Evolutionary conservation across 2,113 vertebrate species (phyloP), one percentile per base, ranked within the genome.

Genomic region (Alligator sinensis): DNA sequence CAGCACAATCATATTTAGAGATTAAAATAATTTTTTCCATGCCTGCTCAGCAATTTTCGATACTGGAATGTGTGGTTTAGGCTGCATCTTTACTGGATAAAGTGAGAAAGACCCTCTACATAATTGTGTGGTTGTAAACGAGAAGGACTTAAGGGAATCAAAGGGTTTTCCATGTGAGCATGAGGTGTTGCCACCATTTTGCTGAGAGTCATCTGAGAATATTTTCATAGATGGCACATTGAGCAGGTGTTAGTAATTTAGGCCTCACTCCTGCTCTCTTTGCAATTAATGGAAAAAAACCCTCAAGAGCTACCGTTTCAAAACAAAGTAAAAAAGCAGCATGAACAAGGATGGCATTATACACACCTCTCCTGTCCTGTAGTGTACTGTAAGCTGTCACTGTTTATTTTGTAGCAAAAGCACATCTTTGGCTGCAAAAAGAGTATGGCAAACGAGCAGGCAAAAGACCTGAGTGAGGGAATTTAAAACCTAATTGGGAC

Each of bases 341-440:
- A 2, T 76, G 92, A 96, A 96, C 96, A 97, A 95, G 96, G 96
- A 91, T 94, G 94, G 96, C 93, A 95, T 97, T 97, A 96, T 93
- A 92, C 68, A 15, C 3, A 0, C 78, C 0, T 86, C 95, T 97
- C 80, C 89, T 85, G 79, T 82, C 84, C 82, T 1, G 59, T 80
- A 83, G 70, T 4, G 18, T 2, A 2, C 90, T 72, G 76, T 3
- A 57, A 93, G 95, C 84, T 91, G 93, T 93, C 80, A 93, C 91
- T 75, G 68, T 95, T 86, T 62, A 0, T 2, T 5, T 75, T 91
- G 87, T 28, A 75, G 79, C 47, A 79, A 90, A 89, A 88, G 93
- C 88, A 88, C 84, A 82, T 96, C 91, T 95, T 94, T 79, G 80
- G 30, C 80, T 13, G 3, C 87, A 89, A 86, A 91, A 97, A 96